Conservation (phyloP, 2,888 invertebrate species). For the Chouioia cunea region DNA sequence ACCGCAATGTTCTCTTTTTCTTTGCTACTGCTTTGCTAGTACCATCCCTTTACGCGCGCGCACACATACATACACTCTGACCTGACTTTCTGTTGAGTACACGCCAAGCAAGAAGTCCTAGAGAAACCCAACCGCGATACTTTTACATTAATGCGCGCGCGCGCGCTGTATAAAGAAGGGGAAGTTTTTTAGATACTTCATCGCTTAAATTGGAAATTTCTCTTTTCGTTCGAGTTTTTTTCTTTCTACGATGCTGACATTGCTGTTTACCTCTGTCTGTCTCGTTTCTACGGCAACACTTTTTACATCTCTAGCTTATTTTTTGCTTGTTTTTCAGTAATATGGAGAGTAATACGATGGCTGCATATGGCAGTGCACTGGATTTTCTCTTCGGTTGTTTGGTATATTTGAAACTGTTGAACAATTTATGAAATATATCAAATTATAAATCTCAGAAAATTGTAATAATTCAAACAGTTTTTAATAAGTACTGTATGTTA, state of each 20-base stretch:
- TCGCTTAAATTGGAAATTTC: slow-evolving; percentile 34
- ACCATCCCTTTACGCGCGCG: slow-evolving; percentile 40
- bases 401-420: too few species aligned
- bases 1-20: slow-evolving; percentile 63
- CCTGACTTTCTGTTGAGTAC: slow-evolving; percentile 35
- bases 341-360: too few species aligned
- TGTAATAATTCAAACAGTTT: too few species aligned
- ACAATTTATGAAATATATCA: too few species aligned
- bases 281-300: too few species aligned
- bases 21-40: slow-evolving; percentile 52
- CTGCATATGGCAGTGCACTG: too few species aligned
- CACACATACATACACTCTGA: slow-evolving; percentile 23
- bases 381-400: too few species aligned
- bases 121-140: slow-evolving; percentile 28
- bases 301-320: not conserved
- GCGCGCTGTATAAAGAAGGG: slow-evolving; percentile 1
- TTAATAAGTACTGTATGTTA: too few species aligned
- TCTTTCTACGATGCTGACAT: not conserved
- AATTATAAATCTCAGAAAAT: too few species aligned
- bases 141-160: slow-evolving; percentile 44
- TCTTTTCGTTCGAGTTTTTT: slow-evolving; percentile 7
- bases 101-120: slow-evolving; percentile 33
- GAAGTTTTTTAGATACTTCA: slow-evolving; percentile 33
- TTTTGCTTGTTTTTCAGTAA: too few species aligned
- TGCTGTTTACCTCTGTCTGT: too few species aligned